Evolutionary conservation across 2,797 vertebrate species (phyloP), one percentile per base, ranked within the genome.

Genomic region (Protosalanx chinensis): DNA sequence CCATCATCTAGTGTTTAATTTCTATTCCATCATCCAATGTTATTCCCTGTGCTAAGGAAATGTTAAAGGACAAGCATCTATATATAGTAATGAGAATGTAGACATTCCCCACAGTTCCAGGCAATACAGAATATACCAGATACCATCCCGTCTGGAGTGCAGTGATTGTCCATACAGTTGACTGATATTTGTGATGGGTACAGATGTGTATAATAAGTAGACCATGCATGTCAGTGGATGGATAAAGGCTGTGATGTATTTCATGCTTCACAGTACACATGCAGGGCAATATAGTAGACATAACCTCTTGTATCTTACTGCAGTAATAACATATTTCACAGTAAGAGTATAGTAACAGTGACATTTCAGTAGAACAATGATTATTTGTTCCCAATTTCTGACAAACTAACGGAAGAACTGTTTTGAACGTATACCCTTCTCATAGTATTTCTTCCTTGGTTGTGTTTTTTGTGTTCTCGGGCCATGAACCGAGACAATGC

Each of bases 1-100:
- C 59, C 12, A 33, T 62, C 72, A 73, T 73, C 41, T 53, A 35
- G 46, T 35, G n/a, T 56, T 68, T 56, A 20, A 73, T 68, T 68
- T 68, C 32, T 30, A 18, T 29, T 56, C 49, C 49, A 73, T 73
- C 56, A 61, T 61, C 13, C n/a, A 1, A 57, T 18, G 23, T 29
- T 37, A 64, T 68, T 73, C 33, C 68, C 53, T 56, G 27, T 20
- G 66, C 10, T 16, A 5, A 60, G 15, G 46, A 12, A 41, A 41
- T 15, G 63, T 57, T 35, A 32, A 32, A 33, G 20, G 13, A 29
- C 46, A 37, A 23, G 41, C 30, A 58, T 57, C 37, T 46, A 16
- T 8, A 16, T 8, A 58, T 33, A 53, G 51, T 66, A 46, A 58
- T 41, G 37, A 64, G 51, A 20, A 41, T 46, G 33, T 58, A 49